phyloP scores from a whole-genome alignment of 2,797 vertebrate species.

The Pipistrellus kuhlii region DNA sequence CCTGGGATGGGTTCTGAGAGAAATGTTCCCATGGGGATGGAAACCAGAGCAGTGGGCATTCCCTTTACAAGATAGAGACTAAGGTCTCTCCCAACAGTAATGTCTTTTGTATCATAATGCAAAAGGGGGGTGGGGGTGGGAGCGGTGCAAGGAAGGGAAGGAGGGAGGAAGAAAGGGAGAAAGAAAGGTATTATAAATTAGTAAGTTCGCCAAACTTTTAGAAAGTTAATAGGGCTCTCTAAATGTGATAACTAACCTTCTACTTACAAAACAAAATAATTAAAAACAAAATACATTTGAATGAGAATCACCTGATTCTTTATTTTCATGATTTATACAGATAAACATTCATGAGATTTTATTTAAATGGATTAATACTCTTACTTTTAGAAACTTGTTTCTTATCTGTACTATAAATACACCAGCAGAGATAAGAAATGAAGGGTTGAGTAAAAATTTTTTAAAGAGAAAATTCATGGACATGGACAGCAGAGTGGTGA shows the following conservation, averaged over 20 bases:
- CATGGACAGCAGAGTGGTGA: too few relatives aligned
- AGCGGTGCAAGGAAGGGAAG: neutral
- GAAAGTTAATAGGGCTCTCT: neutral
- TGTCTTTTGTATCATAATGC: neutral
- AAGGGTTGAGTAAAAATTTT: too few relatives aligned
- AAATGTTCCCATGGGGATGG: conserved; percentile 15
- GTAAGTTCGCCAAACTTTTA: neutral
- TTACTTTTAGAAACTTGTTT: neutral
- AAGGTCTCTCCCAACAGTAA: neutral
- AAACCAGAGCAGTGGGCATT: neutral
- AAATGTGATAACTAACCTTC: neutral
- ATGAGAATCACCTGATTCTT: neutral
- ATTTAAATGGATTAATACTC: neutral
- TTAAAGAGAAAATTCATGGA: too few relatives aligned
- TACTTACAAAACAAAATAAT: neutral
- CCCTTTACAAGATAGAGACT: neutral
- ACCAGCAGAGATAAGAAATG: neutral
- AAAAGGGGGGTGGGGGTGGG: neutral
- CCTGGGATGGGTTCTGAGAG: neutral
- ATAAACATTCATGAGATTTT: neutral
- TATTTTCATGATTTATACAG: neutral
- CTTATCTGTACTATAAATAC: neutral
- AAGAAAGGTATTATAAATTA: neutral
- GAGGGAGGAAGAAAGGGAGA: neutral
- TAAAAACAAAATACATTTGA: neutral